Evolutionary conservation across 2,888 invertebrate genomes (phyloP), one percentile per base, ranked within the genome.

Genomic region (Drymonia ruficornis): DNA sequence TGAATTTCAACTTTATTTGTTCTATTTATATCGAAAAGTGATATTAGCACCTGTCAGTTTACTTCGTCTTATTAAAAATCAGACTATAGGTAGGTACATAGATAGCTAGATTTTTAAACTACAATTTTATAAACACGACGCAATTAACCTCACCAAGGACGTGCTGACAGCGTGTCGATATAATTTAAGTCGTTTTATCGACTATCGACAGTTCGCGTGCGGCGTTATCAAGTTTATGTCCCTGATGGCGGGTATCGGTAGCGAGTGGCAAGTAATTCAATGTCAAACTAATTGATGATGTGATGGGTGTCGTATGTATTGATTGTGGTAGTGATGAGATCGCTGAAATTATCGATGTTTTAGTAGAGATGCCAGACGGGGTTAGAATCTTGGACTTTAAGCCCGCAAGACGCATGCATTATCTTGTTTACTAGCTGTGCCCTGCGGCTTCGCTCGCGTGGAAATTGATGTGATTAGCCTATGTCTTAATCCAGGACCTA

Each of bases 101-200:
- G n/a, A 31, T 31, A 31, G 31, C 31, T 12, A 31, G 9, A 3
- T 31, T 31, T 42, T 42, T 7, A n/a, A n/a, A 36, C n/a, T n/a
- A n/a, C 5, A 13, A 36, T 13, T 36, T n/a, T n/a, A 45, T 28
- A 19, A 45, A 28, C 45, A 28, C 15, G 45, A 28, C 15, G 45
- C 15, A 28, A 45, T 45, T 45, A 45, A 45, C 23, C 7, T 9
- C 18, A 15, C 13, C 29, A 45, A 45, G 45, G 45, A 45, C 45
- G 45, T 45, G 45, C 45, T 45, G 76, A 80, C 78, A 76, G 70
- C 61, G 76, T 82, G 83, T 86, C 85, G 84, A 85, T 82, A 83
- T 84, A 87, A 84, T 81, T 86, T 81, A 84, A 72, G 71, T 62
- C 63, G 61, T 63, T 81, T 83, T 87, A 89, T 89, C 87, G 80